phyloP scores from a whole-genome alignment of 2,113 vertebrate genomes.

The Oplegnathus fasciatus region DNA sequence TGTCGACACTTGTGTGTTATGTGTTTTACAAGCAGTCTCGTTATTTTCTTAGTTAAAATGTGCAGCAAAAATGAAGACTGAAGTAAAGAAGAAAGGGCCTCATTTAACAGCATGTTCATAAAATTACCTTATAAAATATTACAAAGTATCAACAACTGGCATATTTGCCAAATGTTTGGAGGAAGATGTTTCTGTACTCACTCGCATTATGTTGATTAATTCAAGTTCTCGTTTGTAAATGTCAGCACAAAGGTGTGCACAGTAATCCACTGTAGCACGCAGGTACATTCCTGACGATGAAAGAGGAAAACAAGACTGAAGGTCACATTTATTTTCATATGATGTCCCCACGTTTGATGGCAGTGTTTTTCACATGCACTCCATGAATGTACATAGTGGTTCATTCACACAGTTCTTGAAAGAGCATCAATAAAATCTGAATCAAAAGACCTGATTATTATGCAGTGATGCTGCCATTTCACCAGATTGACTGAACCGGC shows the following conservation, averaged over 20 bases:
- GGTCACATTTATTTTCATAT: not conserved
- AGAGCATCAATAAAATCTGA: slow-evolving; percentile 28
- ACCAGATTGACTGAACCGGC: not conserved
- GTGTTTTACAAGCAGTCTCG: not conserved
- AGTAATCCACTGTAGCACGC: not conserved
- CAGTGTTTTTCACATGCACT: slow-evolving; percentile 14
- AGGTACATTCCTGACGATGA: slow-evolving; percentile 12
- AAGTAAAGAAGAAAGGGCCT: not conserved
- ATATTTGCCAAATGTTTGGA: not conserved
- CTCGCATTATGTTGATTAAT: not conserved
- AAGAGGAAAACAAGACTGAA: not conserved
- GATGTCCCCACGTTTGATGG: not conserved
- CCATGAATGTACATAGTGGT: not conserved
- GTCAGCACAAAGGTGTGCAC: not conserved
- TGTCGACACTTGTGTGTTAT: not conserved
- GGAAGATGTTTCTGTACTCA: not conserved
- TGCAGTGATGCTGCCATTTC: not conserved
- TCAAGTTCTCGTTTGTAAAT: not conserved
- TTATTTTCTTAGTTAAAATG: not conserved
- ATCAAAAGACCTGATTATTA: slow-evolving; percentile 26
- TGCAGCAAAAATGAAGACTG: not conserved
- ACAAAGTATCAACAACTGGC: not conserved
- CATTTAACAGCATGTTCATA: not conserved
- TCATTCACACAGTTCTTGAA: slow-evolving; percentile 27
- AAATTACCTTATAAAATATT: not conserved